These are phyloP conservation scores for Halocynthia roretzi DNA, from an alignment of 23 tunicate species.

Conservation along the genomic window DNA sequence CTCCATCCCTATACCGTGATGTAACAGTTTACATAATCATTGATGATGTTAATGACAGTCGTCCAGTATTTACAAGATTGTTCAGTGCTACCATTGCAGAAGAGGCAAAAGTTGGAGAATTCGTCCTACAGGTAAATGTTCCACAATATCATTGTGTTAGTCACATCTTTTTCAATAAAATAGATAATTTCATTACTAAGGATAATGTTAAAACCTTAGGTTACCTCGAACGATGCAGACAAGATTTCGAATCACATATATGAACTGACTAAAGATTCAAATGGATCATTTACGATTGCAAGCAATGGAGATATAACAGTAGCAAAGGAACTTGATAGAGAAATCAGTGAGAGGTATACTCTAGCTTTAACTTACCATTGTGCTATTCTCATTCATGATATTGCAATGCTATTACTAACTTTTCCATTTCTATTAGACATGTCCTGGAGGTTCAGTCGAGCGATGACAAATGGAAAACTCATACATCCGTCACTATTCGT, in stretches of 20 bases:
- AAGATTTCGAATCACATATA: slow-evolving; percentile 8
- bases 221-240: slow-evolving; percentile 22
- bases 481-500: slow-evolving; percentile 39
- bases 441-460: slow-evolving; percentile 39
- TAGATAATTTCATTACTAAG: not conserved
- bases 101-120: slow-evolving; percentile 59
- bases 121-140: slow-evolving; percentile 38
- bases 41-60: slow-evolving; percentile 77
- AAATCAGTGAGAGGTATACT: slow-evolving; percentile 4
- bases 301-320: slow-evolving; percentile 4
- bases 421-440: slow-evolving; percentile 28
- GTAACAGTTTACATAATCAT: slow-evolving; percentile 48
- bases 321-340: slow-evolving; percentile 18
- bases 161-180: not conserved
- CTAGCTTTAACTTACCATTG: too few relatives aligned
- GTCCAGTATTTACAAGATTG: slow-evolving; percentile 58
- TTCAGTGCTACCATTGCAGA: slow-evolving; percentile 42
- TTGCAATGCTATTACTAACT: not conserved
- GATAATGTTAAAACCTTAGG: not conserved
- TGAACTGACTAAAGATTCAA: not conserved
- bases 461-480: slow-evolving; percentile 39
- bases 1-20: slow-evolving; percentile 27
- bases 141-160: not conserved
- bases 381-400: too few relatives aligned
- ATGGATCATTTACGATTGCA: slow-evolving; percentile 1